Evolutionary conservation across 2,113 vertebrate genomes (phyloP).

Genomic region (Synodontis membranacea): DNA sequence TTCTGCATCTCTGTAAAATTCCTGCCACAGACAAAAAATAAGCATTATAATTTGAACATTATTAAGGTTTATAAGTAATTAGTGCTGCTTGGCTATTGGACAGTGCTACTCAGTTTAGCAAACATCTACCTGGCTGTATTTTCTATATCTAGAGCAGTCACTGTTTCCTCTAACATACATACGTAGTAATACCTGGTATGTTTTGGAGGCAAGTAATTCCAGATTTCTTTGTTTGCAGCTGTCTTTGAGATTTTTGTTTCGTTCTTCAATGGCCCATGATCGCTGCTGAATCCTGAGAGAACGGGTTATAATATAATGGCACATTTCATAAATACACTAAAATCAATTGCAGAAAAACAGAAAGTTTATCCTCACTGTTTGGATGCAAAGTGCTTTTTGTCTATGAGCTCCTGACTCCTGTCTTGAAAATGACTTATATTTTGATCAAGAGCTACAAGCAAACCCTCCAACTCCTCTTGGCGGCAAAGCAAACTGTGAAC

Average conservation of each 20-base stretch:
- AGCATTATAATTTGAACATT: neutral
- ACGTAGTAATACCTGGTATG: conserved; percentile 75
- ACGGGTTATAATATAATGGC: neutral
- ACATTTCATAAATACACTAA: neutral
- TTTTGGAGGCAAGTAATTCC: conserved; percentile 75
- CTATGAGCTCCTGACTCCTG: conserved; percentile 68
- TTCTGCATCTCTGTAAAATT: conserved; percentile 78
- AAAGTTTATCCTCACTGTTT: conserved; percentile 64
- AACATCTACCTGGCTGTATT: neutral
- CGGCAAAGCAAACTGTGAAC: conserved; percentile 76
- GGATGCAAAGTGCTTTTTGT: conserved; percentile 69
- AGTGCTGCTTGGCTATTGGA: neutral
- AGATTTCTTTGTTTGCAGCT: conserved; percentile 70
- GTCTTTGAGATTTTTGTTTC: conserved; percentile 69
- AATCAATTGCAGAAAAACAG: neutral
- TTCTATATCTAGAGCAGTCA: neutral
- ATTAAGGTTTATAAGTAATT: neutral
- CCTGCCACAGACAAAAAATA: conserved; percentile 63
- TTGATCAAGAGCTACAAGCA: conserved; percentile 74
- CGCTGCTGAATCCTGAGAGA: conserved; percentile 73
- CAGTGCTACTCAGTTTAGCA: neutral
- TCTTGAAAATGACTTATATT: conserved; percentile 68
- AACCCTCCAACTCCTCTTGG: conserved; percentile 77
- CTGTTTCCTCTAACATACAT: neutral
- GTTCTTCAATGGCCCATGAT: conserved; percentile 60